These are phyloP conservation scores for Cacoxenus indagator DNA, from an alignment of 2,888 invertebrate genomes.

Conservation along the genomic window DNA sequence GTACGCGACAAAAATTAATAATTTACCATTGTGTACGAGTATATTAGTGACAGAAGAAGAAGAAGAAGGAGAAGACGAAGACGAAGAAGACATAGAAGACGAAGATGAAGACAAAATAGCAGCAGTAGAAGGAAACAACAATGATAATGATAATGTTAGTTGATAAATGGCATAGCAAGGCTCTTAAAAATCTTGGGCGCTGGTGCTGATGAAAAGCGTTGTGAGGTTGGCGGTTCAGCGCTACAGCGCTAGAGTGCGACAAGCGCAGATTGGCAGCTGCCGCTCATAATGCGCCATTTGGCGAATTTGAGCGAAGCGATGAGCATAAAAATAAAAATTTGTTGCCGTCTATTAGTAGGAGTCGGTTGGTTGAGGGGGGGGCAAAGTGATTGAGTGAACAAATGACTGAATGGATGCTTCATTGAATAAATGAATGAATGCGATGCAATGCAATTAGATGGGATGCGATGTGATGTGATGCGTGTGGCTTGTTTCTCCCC, in stretches of 20 bases:
- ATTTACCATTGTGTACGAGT: slow-evolving; percentile 41
- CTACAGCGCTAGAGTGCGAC: no score
- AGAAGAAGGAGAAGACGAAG: background rate
- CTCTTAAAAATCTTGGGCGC: no score
- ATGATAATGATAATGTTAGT: background rate
- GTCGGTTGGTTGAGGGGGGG: background rate
- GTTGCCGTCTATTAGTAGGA: background rate
- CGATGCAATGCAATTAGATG: background rate
- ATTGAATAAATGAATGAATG: no score
- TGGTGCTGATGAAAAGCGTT: no score
- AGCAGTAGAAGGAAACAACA: background rate
- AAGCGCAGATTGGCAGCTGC: background rate
- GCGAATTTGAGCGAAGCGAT: background rate
- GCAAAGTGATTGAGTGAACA: background rate
- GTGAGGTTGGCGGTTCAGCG: no score
- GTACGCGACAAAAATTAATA: slow-evolving; percentile 63
- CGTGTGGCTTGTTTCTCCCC: background rate
- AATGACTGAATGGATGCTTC: background rate
- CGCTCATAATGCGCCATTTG: slow-evolving; percentile 13
- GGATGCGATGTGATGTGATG: background rate
- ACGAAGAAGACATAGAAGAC: background rate
- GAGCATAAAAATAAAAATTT: background rate
- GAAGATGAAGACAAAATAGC: background rate
- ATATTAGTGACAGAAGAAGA: background rate
- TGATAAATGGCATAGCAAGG: background rate